Percentiles rank a stretch among this genome's conserved stretches.
Conservation (phyloP, 1,140 invertebrate genomes). For the Diploscapter pachys region DNA sequence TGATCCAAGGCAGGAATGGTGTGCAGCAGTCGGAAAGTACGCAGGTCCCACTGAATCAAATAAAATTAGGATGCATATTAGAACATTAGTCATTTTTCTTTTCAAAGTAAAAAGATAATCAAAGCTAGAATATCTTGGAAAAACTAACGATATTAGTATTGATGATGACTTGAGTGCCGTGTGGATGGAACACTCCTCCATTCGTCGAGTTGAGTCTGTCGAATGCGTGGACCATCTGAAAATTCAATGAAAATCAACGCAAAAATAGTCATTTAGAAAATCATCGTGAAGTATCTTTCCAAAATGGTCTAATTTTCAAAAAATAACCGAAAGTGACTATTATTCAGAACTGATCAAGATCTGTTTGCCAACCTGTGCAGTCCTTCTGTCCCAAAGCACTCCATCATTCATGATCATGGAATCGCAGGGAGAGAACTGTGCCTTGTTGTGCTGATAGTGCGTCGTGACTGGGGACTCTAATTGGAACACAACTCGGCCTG, state of each 20-base stretch:
- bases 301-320: slow-evolving; percentile 51
- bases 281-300: too few relatives aligned
- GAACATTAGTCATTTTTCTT: not conserved
- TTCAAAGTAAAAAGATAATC: slow-evolving; percentile 25
- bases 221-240: slow-evolving; percentile 78
- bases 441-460: slow-evolving; percentile 89
- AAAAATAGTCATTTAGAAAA: slow-evolving; percentile 14
- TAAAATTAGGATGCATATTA: slow-evolving; percentile 9
- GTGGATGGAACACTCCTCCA: slow-evolving; percentile 94
- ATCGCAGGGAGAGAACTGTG: slow-evolving; percentile 87
- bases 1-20: slow-evolving; percentile 88
- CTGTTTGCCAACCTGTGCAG: slow-evolving; percentile 30
- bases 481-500: slow-evolving; percentile 72
- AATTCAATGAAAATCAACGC: not conserved
- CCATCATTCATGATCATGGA: slow-evolving; percentile 90
- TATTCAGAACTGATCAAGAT: too few relatives aligned
- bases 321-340: too few relatives aligned
- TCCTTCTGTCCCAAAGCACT: slow-evolving; percentile 85
- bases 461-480: slow-evolving; percentile 70
- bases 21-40: slow-evolving; percentile 86
- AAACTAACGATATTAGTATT: slow-evolving; percentile 65
- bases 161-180: slow-evolving; percentile 69
- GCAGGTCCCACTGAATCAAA: slow-evolving; percentile 81
- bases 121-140: slow-evolving; percentile 27
- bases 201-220: slow-evolving; percentile 85